These are phyloP conservation scores for Pipistrellus kuhlii DNA, from an alignment of 2,797 vertebrate species.

Conservation along the genomic window DNA sequence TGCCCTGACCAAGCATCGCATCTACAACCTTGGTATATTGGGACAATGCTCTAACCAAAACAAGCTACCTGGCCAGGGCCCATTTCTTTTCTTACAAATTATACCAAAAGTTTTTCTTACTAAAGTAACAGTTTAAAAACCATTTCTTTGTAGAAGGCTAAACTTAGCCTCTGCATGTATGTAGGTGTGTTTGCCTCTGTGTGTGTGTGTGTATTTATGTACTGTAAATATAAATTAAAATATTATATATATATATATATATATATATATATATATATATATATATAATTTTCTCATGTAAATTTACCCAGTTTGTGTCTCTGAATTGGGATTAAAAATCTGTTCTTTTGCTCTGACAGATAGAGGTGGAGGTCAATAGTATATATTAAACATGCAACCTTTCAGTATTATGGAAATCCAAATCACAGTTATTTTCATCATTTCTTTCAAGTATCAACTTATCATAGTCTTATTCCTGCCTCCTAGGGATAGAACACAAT, in stretches of 20 bases:
- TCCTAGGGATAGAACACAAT: neutral
- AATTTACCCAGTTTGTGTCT: neutral
- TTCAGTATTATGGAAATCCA: neutral
- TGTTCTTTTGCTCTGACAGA: neutral
- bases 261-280: too few species aligned
- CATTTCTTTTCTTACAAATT: neutral
- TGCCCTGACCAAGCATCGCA: too few species aligned
- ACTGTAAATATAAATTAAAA: neutral
- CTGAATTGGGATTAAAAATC: neutral
- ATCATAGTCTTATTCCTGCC: neutral
- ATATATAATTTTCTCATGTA: neutral
- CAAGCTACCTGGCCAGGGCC: too few species aligned
- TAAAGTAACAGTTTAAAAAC: slow-evolving; percentile 14
- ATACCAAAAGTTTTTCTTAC: neutral
- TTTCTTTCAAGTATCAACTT: neutral
- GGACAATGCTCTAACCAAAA: too few species aligned
- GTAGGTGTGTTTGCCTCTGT: neutral
- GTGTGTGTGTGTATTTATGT: neutral
- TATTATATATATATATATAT: too few species aligned
- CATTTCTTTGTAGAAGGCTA: neutral
- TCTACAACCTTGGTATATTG: too few species aligned
- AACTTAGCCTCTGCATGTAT: neutral
- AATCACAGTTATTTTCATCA: neutral
- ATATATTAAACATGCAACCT: neutral
- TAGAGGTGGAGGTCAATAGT: neutral